Percentiles rank a stretch among this genome's conserved stretches.
phyloP scores from a whole-genome alignment of 2,888 invertebrate genomes.

The Melieria crassipennis region DNA sequence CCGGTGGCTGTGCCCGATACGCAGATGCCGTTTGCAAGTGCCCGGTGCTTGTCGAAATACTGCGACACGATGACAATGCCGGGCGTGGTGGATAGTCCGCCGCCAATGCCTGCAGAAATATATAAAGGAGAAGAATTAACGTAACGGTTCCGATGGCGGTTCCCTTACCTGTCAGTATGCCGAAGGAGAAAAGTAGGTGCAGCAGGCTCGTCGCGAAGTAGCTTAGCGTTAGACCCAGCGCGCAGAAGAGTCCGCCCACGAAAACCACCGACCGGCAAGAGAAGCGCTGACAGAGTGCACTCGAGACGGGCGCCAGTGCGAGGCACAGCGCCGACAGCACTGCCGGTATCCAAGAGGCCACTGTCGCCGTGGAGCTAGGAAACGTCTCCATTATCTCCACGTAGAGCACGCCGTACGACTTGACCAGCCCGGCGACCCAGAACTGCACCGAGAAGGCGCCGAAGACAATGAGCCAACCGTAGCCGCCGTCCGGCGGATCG shows the following conservation, averaged over 20 bases:
- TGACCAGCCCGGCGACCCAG: constrained; percentile 83
- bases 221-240: constrained; percentile 74
- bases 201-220: constrained; percentile 76
- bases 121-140: not conserved
- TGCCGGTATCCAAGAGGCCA: constrained; percentile 84
- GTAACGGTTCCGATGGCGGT: not conserved
- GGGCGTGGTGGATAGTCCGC: constrained; percentile 81
- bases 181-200: constrained; percentile 77
- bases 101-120: constrained; percentile 73
- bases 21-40: constrained; percentile 82
- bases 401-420: constrained; percentile 83
- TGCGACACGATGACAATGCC: constrained; percentile 84
- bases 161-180: constrained; percentile 74
- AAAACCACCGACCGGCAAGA: constrained; percentile 78
- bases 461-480: constrained; percentile 81
- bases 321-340: constrained; percentile 79
- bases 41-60: constrained; percentile 82
- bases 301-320: constrained; percentile 79
- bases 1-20: constrained; percentile 84
- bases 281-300: constrained; percentile 76
- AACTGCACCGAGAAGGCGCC: constrained; percentile 84
- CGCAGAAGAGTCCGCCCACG: constrained; percentile 77
- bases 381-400: constrained; percentile 84
- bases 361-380: constrained; percentile 77
- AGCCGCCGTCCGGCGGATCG: constrained; percentile 77